Conservation (phyloP, 2,888 invertebrate genomes). For the Sarcophaga caerulescens region DNA sequence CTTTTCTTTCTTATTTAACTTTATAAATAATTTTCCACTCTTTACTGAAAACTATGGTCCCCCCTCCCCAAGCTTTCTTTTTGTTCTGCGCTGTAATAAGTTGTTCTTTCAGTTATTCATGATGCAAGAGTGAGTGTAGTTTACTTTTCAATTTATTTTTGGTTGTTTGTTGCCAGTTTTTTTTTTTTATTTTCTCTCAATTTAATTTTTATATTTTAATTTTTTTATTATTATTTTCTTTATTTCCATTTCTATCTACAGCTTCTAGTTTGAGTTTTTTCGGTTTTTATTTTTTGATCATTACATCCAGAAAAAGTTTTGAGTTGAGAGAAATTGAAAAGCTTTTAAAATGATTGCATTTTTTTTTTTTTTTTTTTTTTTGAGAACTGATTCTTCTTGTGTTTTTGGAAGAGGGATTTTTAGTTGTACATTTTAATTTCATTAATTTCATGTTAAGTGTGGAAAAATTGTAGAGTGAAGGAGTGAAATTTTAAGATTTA, state of each 20-base stretch:
- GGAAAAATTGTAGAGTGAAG: background rate
- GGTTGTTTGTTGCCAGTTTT: constrained; percentile 13
- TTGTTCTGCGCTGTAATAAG: constrained; percentile 1
- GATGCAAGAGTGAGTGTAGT: background rate
- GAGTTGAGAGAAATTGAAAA: constrained; percentile 44
- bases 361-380: too few species aligned
- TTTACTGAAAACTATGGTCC: too few species aligned
- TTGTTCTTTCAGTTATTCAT: background rate
- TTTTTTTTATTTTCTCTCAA: background rate
- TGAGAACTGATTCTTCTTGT: background rate
- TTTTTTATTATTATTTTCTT: constrained; percentile 37
- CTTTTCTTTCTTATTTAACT: constrained; percentile 51
- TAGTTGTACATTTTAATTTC: constrained; percentile 27
- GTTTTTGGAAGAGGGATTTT: background rate
- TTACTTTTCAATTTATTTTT: constrained; percentile 61
- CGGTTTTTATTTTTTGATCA: background rate
- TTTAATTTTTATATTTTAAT: constrained; percentile 7
- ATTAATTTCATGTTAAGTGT: background rate
- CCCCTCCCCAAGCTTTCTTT: background rate
- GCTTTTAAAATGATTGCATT: constrained; percentile 61
- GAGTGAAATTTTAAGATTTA: background rate
- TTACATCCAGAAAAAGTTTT: constrained; percentile 30
- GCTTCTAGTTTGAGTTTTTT: background rate
- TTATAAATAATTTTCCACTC: background rate
- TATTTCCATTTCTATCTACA: constrained; percentile 11